phyloP scores from a whole-genome alignment of 2,888 invertebrate species.

The Eledona agricola region DNA sequence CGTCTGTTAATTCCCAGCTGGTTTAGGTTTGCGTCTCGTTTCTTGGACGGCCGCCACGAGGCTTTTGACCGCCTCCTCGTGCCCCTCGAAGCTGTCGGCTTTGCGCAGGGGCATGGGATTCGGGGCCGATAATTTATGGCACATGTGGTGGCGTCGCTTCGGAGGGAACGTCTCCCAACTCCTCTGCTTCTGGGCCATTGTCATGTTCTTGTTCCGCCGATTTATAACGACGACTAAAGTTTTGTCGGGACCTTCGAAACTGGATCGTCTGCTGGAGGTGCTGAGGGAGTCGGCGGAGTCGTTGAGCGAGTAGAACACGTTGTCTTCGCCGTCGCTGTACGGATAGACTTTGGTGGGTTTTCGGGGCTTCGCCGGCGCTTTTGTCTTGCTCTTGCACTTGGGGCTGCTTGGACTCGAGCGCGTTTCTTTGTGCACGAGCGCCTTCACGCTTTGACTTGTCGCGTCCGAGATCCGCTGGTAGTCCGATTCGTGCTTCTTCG shows the following conservation, averaged over 20 bases:
- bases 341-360: constrained; percentile 64
- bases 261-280: constrained; percentile 67
- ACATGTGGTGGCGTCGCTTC: constrained; percentile 61
- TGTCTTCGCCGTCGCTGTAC: constrained; percentile 67
- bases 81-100: constrained; percentile 75
- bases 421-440: constrained; percentile 64
- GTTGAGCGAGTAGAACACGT: constrained; percentile 64
- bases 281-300: constrained; percentile 68
- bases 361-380: constrained; percentile 49
- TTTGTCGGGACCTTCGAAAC: constrained; percentile 63
- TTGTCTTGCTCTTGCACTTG: constrained; percentile 57
- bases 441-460: constrained; percentile 65
- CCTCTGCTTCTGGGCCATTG: constrained; percentile 68
- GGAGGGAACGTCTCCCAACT: constrained; percentile 73
- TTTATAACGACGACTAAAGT: constrained; percentile 67
- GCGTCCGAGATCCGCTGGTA: constrained; percentile 68
- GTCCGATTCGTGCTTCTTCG: constrained; percentile 61
- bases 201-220: constrained; percentile 56
- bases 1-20: constrained; percentile 55
- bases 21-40: constrained; percentile 66
- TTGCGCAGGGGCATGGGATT: constrained; percentile 62
- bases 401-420: constrained; percentile 59
- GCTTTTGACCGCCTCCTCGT: constrained; percentile 74
- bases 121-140: constrained; percentile 54
- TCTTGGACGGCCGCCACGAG: constrained; percentile 74